Conservation (phyloP, 2,888 invertebrate genomes). For the Macaria liturata region DNA sequence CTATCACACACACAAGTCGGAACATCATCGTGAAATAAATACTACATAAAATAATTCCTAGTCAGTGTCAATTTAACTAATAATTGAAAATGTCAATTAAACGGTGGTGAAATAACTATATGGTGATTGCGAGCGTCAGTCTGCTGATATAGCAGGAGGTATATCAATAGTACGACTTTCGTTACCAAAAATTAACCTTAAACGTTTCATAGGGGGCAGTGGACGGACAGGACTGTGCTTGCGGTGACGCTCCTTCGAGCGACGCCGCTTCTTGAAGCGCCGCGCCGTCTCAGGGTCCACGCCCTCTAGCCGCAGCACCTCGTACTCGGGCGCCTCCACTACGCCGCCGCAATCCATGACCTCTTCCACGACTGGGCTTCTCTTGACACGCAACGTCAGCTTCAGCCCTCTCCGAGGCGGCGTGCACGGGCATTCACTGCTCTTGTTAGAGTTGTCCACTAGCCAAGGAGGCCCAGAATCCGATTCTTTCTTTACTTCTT, state of each 20-base stretch:
- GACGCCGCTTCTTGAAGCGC: constrained; percentile 82
- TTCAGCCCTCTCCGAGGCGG: constrained; percentile 87
- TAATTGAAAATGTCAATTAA: constrained; percentile 66
- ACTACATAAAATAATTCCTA: constrained; percentile 76
- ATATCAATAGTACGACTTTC: constrained; percentile 95
- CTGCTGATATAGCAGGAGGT: constrained; percentile 87
- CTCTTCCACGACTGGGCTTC: constrained; percentile 93
- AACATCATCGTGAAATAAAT: constrained; percentile 76
- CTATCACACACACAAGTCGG: constrained; percentile 71
- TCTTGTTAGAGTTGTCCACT: constrained; percentile 73
- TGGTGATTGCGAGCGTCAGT: constrained; percentile 76
- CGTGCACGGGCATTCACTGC: constrained; percentile 80
- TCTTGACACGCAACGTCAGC: constrained; percentile 92
- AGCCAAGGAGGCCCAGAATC: constrained; percentile 70
- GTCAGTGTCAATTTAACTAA: constrained; percentile 81
- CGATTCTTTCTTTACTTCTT: constrained; percentile 69
- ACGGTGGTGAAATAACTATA: constrained; percentile 79
- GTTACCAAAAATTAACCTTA: constrained; percentile 94
- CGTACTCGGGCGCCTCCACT: constrained; percentile 90
- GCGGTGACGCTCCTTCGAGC: constrained; percentile 74
- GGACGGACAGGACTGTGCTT: constrained; percentile 81
- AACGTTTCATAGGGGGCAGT: constrained; percentile 91
- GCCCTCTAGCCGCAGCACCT: constrained; percentile 92
- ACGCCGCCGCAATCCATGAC: constrained; percentile 89
- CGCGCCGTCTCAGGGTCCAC: constrained; percentile 83